These are phyloP conservation scores for Lysiphlebus fabarum DNA, from an alignment of 1,140 invertebrate genomes.

Conservation along the genomic window DNA sequence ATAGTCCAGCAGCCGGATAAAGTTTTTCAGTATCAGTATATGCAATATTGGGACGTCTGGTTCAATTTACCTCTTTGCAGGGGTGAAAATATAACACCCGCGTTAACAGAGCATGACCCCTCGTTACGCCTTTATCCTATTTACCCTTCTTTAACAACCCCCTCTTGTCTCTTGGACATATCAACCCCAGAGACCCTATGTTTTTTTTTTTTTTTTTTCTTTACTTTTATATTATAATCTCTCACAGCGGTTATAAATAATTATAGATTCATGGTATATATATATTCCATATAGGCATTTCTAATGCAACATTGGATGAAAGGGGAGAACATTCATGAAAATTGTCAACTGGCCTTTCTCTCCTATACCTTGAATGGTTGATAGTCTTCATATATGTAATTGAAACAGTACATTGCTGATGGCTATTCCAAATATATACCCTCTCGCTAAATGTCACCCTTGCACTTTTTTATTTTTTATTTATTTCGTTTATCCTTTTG, in stretches of 20 bases:
- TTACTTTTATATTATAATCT: neutral
- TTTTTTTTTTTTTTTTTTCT: neutral
- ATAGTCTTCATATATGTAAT: too few species aligned
- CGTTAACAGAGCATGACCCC: constrained; percentile 45
- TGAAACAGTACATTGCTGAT: too few species aligned
- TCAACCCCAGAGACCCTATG: too few species aligned
- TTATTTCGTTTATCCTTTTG: too few species aligned
- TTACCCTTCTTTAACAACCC: neutral
- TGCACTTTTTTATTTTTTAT: too few species aligned
- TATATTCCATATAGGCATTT: constrained; percentile 26
- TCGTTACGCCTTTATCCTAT: constrained; percentile 29
- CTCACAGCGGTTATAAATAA: constrained; percentile 42
- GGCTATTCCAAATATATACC: too few species aligned
- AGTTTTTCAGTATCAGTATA: neutral
- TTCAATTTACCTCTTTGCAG: constrained; percentile 9
- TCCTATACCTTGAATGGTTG: too few species aligned
- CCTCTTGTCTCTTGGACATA: too few species aligned
- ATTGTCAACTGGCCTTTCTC: neutral
- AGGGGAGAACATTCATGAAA: too few species aligned
- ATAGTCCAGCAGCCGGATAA: neutral
- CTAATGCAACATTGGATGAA: constrained; percentile 14
- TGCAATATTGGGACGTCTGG: neutral
- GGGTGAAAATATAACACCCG: constrained; percentile 24
- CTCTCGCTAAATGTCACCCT: too few species aligned
- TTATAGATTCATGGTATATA: constrained; percentile 46